Percentiles rank a stretch among this genome's conserved stretches.
These are phyloP conservation scores for Drosophila phalerata DNA, from an alignment of 2,888 invertebrate species.

Conservation along the genomic window DNA sequence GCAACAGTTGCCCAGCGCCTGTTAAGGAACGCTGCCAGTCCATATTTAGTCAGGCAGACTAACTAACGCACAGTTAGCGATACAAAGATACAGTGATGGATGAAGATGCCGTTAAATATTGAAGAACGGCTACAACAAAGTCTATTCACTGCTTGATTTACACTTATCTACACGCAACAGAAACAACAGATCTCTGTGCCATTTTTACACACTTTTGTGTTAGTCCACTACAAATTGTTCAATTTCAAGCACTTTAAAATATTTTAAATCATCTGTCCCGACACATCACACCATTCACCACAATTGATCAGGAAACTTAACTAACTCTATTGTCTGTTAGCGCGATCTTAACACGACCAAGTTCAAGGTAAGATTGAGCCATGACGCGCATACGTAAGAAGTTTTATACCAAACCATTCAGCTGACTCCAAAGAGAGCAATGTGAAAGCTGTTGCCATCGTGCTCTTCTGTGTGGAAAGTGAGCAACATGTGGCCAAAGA, in stretches of 20 bases:
- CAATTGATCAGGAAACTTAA: conserved; percentile 6
- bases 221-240: not conserved
- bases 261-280: conserved; percentile 38
- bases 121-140: conserved; percentile 14
- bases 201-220: conserved; percentile 54
- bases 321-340: conserved; percentile 3
- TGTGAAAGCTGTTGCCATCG: conserved; percentile 64
- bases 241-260: conserved; percentile 49
- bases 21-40: conserved; percentile 58
- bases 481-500: conserved; percentile 56
- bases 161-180: conserved; percentile 67
- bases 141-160: conserved; percentile 52
- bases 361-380: conserved; percentile 86
- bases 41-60: conserved; percentile 43
- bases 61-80: conserved; percentile 15
- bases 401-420: conserved; percentile 82
- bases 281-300: conserved; percentile 17
- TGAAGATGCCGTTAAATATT: conserved; percentile 39
- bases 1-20: conserved; percentile 42
- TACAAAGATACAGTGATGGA: not conserved
- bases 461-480: conserved; percentile 70
- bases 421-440: conserved; percentile 60
- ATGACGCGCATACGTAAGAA: conserved; percentile 85
- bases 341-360: conserved; percentile 82
- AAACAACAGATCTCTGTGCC: conserved; percentile 75